Percentiles rank a stretch among this genome's conserved stretches.
These are phyloP conservation scores for Helarctos malayanus DNA, from an alignment of 2,797 vertebrate genomes.

Conservation along the genomic window DNA sequence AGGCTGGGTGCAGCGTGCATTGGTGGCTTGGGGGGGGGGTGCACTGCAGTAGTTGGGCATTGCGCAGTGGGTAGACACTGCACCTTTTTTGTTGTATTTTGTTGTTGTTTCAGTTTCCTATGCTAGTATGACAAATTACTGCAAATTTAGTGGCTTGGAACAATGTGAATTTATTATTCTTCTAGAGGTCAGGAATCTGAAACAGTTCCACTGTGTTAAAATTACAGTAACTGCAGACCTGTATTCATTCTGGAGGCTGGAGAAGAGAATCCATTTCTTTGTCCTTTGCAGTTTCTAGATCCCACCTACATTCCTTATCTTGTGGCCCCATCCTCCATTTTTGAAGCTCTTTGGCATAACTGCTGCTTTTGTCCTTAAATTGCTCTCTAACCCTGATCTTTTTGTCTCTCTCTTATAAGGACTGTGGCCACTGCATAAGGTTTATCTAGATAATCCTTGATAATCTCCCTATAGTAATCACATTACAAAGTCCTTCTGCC, in stretches of 20 bases:
- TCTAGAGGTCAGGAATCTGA: background rate
- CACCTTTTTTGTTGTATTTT: background rate
- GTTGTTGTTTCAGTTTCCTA: background rate
- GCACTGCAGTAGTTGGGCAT: background rate
- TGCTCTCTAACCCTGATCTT: background rate
- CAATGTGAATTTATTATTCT: background rate
- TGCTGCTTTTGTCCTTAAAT: background rate
- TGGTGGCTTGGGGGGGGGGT: too few relatives aligned
- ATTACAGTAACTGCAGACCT: background rate
- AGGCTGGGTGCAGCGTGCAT: background rate
- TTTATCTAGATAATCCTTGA: background rate
- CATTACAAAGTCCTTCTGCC: background rate
- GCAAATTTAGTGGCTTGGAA: background rate
- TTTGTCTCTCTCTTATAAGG: background rate
- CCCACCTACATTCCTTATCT: background rate
- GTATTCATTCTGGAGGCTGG: background rate
- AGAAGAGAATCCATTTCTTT: background rate
- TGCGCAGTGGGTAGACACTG: background rate
- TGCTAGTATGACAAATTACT: background rate
- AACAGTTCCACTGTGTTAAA: background rate
- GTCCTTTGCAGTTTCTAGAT: background rate
- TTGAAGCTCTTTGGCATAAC: background rate
- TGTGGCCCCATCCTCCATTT: background rate
- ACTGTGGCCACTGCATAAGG: background rate
- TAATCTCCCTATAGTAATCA: background rate